These are phyloP conservation scores for Sitophilus oryzae DNA, from an alignment of 1,140 invertebrate species.

Conservation along the genomic window DNA sequence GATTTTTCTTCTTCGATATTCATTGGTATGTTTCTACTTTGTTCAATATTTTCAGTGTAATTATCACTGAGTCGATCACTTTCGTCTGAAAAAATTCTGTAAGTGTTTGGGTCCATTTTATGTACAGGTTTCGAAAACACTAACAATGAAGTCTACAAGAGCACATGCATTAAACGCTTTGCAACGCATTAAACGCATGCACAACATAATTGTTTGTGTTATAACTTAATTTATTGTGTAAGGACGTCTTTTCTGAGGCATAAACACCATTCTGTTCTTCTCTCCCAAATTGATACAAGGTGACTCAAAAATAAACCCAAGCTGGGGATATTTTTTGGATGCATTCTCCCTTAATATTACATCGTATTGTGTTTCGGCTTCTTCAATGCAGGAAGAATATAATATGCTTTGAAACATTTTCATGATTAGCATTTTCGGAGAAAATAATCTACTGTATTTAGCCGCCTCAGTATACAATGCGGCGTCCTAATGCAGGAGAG, in stretches of 20 bases:
- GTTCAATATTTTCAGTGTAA: too few species aligned
- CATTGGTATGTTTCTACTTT: conserved; percentile 4
- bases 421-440: too few species aligned
- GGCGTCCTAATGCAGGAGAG: too few species aligned
- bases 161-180: conserved; percentile 2
- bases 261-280: too few species aligned
- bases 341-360: conserved; percentile 1
- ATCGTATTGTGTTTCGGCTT: conserved; percentile 2
- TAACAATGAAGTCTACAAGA: conserved; percentile 3
- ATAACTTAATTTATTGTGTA: too few species aligned
- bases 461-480: too few species aligned
- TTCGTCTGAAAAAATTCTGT: too few species aligned
- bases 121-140: conserved; percentile 3
- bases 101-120: conserved; percentile 1
- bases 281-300: conserved; percentile 1
- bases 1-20: conserved; percentile 5
- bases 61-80: too few species aligned
- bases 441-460: too few species aligned
- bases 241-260: too few species aligned
- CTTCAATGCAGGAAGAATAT: conserved; percentile 1
- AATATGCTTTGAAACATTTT: conserved; percentile 1
- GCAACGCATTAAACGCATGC: too few species aligned
- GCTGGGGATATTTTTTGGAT: conserved; percentile 5
- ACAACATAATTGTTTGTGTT: neutral
- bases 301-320: too few species aligned